Conservation (phyloP, 1,140 invertebrate genomes). For the Listronotus bonariensis region DNA sequence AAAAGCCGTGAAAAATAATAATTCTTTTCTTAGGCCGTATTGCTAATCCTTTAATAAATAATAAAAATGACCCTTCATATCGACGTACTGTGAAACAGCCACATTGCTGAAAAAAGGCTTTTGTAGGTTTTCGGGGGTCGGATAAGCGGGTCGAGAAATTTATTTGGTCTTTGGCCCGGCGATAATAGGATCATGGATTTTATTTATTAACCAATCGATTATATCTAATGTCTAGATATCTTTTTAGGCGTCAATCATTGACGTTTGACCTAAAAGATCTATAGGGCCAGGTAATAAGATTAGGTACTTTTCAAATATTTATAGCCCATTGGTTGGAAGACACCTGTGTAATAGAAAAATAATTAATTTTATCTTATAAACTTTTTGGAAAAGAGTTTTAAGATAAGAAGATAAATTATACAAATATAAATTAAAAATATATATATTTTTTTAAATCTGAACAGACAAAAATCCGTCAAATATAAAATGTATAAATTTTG, state of each 20-base stretch:
- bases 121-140: conserved; percentile 40
- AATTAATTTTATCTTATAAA: too few relatives aligned
- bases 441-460: too few relatives aligned
- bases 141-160: conserved; percentile 38
- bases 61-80: conserved; percentile 19
- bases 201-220: conserved; percentile 48
- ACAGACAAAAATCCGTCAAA: too few relatives aligned
- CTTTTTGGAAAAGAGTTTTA: too few relatives aligned
- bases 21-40: conserved; percentile 7
- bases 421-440: too few relatives aligned
- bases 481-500: too few relatives aligned
- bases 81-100: conserved; percentile 15
- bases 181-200: conserved; percentile 48
- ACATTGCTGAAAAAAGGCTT: conserved; percentile 22
- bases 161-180: conserved; percentile 46
- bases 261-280: conserved; percentile 37
- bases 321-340: too few relatives aligned
- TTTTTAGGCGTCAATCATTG: conserved; percentile 40
- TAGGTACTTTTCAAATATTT: not conserved
- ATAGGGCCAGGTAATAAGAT: conserved; percentile 10
- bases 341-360: too few relatives aligned
- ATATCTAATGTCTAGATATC: conserved; percentile 43
- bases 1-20: too few relatives aligned
- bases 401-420: too few relatives aligned
- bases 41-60: conserved; percentile 17